These are phyloP conservation scores for Coreoperca whiteheadi DNA, from an alignment of 2,113 vertebrate genomes.

Conservation along the genomic window DNA sequence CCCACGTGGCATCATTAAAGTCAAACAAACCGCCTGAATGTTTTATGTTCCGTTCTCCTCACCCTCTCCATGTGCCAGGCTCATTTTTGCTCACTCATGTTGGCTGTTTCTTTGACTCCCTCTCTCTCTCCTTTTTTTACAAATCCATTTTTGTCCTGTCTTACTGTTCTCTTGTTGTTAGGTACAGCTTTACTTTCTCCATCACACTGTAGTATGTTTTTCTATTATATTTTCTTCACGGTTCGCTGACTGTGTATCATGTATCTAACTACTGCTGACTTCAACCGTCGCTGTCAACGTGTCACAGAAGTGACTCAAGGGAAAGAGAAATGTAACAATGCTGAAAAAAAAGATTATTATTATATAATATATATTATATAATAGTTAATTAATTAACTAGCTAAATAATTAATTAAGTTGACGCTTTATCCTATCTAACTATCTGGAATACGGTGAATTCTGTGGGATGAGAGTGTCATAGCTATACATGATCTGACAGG, in stretches of 20 bases:
- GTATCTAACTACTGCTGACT: conserved; percentile 32
- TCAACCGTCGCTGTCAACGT: conserved; percentile 37
- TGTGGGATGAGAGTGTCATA: background rate
- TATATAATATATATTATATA: no score
- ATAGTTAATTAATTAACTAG: background rate
- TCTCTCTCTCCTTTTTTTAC: background rate
- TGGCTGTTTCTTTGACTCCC: conserved; percentile 17
- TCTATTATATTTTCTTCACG: conserved; percentile 57
- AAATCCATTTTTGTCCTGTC: conserved; percentile 33
- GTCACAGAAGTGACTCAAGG: background rate
- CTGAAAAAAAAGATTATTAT: no score
- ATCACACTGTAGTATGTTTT: conserved; percentile 42
- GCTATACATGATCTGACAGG: background rate
- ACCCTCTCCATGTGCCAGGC: conserved; percentile 46
- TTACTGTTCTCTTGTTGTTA: conserved; percentile 52
- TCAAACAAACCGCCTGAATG: conserved; percentile 78
- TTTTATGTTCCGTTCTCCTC: conserved; percentile 64
- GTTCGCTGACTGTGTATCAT: conserved; percentile 49
- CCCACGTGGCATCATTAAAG: conserved; percentile 83
- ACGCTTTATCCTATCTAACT: background rate
- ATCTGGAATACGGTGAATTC: background rate
- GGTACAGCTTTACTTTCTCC: conserved; percentile 34
- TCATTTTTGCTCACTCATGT: conserved; percentile 43
- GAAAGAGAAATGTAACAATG: conserved; percentile 8
- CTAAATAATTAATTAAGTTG: background rate